These are phyloP conservation scores for Brachionus koreanus DNA, from an alignment of 1,140 invertebrate species.

Conservation along the genomic window DNA sequence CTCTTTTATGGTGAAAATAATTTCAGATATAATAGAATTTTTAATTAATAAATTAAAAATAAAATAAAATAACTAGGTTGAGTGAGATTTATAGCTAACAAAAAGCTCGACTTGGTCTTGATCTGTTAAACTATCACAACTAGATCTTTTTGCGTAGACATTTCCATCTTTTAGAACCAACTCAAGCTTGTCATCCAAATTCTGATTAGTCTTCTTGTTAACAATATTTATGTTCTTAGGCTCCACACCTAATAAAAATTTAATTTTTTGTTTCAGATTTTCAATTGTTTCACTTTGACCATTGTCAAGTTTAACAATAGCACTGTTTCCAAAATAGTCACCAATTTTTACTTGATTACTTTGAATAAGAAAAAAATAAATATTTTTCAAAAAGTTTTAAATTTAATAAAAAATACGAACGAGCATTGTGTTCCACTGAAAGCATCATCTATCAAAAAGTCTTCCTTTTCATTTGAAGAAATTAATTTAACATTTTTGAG, in stretches of 20 bases:
- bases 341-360: not conserved
- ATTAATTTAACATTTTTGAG: conserved; percentile 27
- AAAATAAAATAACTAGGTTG: not conserved
- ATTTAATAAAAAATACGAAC: not conserved
- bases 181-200: not conserved
- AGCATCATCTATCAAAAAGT: not conserved
- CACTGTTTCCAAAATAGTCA: conserved; percentile 31
- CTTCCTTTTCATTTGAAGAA: not conserved
- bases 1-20: not conserved
- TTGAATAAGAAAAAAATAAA: not conserved
- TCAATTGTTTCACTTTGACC: not conserved
- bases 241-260: not conserved
- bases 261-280: conserved; percentile 27
- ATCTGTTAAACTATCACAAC: not conserved
- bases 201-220: conserved; percentile 9
- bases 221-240: not conserved
- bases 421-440: not conserved
- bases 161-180: not conserved
- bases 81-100: not conserved
- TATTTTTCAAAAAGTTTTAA: not conserved
- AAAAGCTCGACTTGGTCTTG: conserved; percentile 18
- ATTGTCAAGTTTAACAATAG: not conserved
- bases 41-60: too few species aligned
- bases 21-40: too few species aligned
- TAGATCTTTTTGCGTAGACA: not conserved